A percentile compares a stretch with the other conserved stretches of the same genome.
phyloP scores from a whole-genome alignment of 2,797 vertebrate genomes.

The Leptatherina wallacei region DNA sequence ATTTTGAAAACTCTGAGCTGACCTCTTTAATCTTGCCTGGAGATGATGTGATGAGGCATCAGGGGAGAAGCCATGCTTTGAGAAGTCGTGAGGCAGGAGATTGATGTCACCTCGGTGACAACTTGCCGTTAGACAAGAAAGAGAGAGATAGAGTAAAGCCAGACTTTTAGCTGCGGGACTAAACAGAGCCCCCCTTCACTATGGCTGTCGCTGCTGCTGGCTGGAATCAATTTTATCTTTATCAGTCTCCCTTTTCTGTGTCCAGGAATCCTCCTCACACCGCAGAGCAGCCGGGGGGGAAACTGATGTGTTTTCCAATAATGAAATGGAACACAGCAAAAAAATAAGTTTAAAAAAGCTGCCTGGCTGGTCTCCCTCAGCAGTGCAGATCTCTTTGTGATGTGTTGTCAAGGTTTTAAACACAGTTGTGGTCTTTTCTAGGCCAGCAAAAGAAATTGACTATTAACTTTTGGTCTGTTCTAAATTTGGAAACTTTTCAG shows the following conservation, averaged over 20 bases:
- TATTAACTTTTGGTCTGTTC: constrained; percentile 2
- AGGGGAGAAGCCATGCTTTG: constrained; percentile 74
- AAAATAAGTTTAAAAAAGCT: constrained; percentile 83
- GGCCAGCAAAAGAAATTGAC: constrained; percentile 41
- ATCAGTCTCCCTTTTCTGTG: constrained; percentile 83
- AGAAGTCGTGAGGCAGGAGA: constrained; percentile 80
- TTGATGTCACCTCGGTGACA: constrained; percentile 83
- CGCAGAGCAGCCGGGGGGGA: constrained; percentile 69
- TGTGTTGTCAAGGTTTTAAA: constrained; percentile 73
- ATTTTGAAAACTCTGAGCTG: constrained; percentile 78
- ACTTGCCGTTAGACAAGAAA: constrained; percentile 77
- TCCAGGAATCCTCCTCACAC: constrained; percentile 83
- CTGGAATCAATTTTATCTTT: constrained; percentile 88
- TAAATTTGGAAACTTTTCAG: neutral
- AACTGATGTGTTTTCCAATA: constrained; percentile 87
- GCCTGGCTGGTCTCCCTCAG: constrained; percentile 67
- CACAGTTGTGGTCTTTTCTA: constrained; percentile 53
- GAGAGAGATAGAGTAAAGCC: constrained; percentile 55
- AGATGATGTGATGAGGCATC: constrained; percentile 82
- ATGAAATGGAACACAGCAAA: constrained; percentile 85
- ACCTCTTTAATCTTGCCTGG: constrained; percentile 83
- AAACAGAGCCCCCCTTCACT: constrained; percentile 77
- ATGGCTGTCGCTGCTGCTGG: constrained; percentile 76
- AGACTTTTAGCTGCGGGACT: constrained; percentile 83
- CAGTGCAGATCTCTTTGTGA: constrained; percentile 70